Base-by-base conservation (phyloP, 2,797 vertebrate genomes). In the Hozukius guyotensis region DNA sequence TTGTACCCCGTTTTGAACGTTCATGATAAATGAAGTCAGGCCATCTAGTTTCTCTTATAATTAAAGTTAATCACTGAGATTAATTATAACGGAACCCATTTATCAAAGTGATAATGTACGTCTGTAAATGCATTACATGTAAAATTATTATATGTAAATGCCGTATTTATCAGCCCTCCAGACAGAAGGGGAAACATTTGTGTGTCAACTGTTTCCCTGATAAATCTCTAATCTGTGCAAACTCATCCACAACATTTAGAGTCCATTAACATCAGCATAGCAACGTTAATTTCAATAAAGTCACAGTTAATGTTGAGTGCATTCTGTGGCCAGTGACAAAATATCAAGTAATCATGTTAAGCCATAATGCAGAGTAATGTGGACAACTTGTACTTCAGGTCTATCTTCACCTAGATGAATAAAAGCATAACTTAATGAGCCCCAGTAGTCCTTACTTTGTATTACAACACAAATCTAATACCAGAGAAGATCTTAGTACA, bases 21-120 rank as follows among this genome's bases (percentile, higher is more conserved):
- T 82, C 3, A 32, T 78, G 57, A 82, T 78, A 36, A 57, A 87
- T 85, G 68, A 77, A 63, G 24, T 65, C n/a, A 69, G 81, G 65
- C 60, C n/a, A 73, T 57, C 18, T 34, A 61, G 73, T 82, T 82
- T 86, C 60, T 73, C 52, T 66, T 65, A 72, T 77, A 65, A 84
- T 80, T 73, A 86, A 79, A 75, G 65, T 80, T 78, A 83, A 87
- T 88, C 38, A 82, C 12, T 16, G 31, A 70, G 57, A 85, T 83
- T 53, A 80, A 87, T 89, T 77, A 83, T 42, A 74, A 53, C 31
- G 24, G 11, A 69, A 24, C 32, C 29, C 27, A 64, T 89, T 80
- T 46, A 72, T 86, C 68, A 83, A 49, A 38, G 52, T 65, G 49
- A 79, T 83, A 69, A 72, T 64, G 16, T 31, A 75, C 55, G 34